These are phyloP conservation scores for Odontocolon sp. DNA, from an alignment of 2,888 invertebrate species.

Conservation along the genomic window DNA sequence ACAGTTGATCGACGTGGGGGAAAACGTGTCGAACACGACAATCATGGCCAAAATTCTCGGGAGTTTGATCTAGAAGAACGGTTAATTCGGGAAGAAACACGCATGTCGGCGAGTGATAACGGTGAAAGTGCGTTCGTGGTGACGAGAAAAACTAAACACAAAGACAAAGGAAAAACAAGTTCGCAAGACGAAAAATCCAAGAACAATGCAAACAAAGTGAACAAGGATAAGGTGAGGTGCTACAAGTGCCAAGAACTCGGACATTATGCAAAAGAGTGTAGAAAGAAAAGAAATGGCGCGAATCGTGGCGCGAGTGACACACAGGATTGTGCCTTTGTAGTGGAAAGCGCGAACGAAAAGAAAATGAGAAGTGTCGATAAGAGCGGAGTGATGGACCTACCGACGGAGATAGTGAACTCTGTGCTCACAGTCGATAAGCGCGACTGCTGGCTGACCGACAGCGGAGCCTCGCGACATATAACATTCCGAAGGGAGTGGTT, in stretches of 20 bases:
- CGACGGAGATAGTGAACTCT: background rate
- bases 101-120: slow-evolving; percentile 37
- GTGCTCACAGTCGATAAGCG: slow-evolving; percentile 1
- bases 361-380: background rate
- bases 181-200: background rate
- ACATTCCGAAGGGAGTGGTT: slow-evolving; percentile 42
- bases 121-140: slow-evolving; percentile 46
- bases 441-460: slow-evolving; percentile 51
- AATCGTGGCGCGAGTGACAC: background rate
- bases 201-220: background rate
- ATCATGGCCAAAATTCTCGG: slow-evolving; percentile 56
- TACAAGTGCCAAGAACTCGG: slow-evolving; percentile 45
- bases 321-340: slow-evolving; percentile 36
- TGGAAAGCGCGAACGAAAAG: background rate
- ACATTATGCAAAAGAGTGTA: slow-evolving; percentile 38
- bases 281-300: slow-evolving; percentile 21
- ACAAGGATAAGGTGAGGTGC: slow-evolving; percentile 20
- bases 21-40: slow-evolving; percentile 11
- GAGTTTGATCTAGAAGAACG: slow-evolving; percentile 42
- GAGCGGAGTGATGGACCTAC: background rate
- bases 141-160: slow-evolving; percentile 22
- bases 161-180: background rate
- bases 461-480: slow-evolving; percentile 34
- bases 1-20: slow-evolving; percentile 52
- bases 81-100: slow-evolving; percentile 42